Base-by-base conservation (phyloP, 2,113 vertebrate species). In the Heterochromis multidens region DNA sequence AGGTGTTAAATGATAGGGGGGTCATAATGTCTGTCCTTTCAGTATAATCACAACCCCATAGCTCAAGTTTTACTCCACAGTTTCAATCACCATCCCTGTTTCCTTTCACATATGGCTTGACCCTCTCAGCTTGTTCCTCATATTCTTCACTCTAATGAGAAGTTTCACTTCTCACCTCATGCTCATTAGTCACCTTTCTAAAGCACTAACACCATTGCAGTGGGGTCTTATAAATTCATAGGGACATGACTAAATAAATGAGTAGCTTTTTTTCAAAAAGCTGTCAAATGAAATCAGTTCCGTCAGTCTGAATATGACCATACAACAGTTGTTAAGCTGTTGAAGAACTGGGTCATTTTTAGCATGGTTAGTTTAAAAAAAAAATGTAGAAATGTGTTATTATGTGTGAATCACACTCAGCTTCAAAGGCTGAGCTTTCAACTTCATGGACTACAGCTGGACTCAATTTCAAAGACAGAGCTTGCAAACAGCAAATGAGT, bases 141-240 rank as follows among this genome's bases (percentile, higher is more conserved):
- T 83, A 82, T 88, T 91, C 82, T 93, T 92, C 87, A 77, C 81
- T 88, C 65, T 88, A 86, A 91, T 92, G 85, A 91, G 88, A 91
- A 88, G 88, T 94, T 92, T 94, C 93, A 93, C 90, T 94, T 92
- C 89, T 91, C 91, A 94, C 92, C 90, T 87, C 77, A 13, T 72
- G 76, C 92, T 94, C 92, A 93, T 95, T 95, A 95, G 88, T 93
- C 91, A 92, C 91, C 82, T 88, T 89, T 93, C 79, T 82, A 83
- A 87, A 87, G 80, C 83, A 92, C 81, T 90, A 91, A 89, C 78
- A 65, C 72, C 56, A 79, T 43, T 79, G 83, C 84, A 81, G 81
- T 72, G 6, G 37, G 43, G 80, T 87, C 83, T 52, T 72, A 70
- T 94, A 87, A 89, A 91, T 82, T 86, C 81, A 62, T 77, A 85